phyloP scores from a whole-genome alignment of 1,140 invertebrate genomes.

The Doryteuthis pealeii region DNA sequence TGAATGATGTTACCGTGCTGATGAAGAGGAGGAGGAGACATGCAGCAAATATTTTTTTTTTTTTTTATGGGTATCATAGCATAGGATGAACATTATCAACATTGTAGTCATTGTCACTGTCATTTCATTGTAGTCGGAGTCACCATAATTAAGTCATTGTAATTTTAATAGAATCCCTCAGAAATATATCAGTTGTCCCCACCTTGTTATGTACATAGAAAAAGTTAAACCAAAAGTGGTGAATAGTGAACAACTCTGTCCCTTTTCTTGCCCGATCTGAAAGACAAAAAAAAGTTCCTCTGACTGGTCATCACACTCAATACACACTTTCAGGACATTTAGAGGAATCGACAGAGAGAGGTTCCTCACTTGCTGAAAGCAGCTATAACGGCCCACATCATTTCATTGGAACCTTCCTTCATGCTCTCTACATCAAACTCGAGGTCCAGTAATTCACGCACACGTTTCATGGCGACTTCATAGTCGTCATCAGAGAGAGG shows the following conservation, averaged over 20 bases:
- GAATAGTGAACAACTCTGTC: not conserved
- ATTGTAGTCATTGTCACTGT: not conserved
- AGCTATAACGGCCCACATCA: conserved; percentile 98
- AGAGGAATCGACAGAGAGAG: not conserved
- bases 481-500: conserved; percentile 98
- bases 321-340: conserved; percentile 10
- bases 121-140: not conserved
- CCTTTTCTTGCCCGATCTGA: not conserved
- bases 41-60: too few species aligned
- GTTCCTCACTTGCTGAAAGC: conserved; percentile 87
- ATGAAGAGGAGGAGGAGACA: too few species aligned
- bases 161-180: not conserved
- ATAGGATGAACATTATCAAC: too few species aligned
- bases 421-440: conserved; percentile 92
- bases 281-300: conserved; percentile 16
- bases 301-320: conserved; percentile 8
- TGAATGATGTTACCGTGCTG: not conserved
- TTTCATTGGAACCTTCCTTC: conserved; percentile 71
- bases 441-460: conserved; percentile 91
- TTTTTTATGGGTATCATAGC: too few species aligned
- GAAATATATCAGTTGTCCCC: not conserved
- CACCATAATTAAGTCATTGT: not conserved
- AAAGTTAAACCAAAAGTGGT: not conserved
- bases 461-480: conserved; percentile 95
- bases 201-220: conserved; percentile 5